Conservation (phyloP, 2,113 vertebrate genomes). For the Chaetops frenatus region DNA sequence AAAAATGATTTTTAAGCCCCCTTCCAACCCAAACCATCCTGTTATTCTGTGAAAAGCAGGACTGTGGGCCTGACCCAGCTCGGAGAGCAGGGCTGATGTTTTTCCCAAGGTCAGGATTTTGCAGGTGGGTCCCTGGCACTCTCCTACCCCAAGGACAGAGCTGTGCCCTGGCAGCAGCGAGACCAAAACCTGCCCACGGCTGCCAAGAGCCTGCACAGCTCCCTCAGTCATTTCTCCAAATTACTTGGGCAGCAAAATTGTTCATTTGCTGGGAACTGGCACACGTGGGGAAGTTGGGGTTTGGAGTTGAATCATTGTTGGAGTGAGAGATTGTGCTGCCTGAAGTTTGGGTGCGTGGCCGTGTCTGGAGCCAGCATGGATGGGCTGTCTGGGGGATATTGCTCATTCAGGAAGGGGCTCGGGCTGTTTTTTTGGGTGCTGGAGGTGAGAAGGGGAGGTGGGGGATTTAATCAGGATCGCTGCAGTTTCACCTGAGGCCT, state of each 20-base stretch:
- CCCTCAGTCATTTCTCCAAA: neutral
- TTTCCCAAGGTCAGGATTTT: neutral
- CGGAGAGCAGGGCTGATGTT: neutral
- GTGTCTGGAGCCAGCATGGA: neutral
- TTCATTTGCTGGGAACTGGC: neutral
- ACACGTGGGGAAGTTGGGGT: neutral
- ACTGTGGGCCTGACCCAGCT: neutral
- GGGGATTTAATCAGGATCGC: neutral
- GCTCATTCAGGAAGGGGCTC: neutral
- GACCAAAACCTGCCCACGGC: neutral
- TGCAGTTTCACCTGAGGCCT: neutral
- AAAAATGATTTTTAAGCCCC: accelerated
- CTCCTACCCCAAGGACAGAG: neutral
- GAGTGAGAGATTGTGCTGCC: neutral
- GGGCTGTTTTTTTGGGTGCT: neutral
- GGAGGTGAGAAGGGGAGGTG: neutral
- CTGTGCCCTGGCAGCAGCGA: neutral
- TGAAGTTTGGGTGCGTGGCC: neutral
- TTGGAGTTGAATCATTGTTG: neutral
- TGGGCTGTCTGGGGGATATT: neutral
- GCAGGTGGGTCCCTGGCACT: neutral
- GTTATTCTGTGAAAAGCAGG: neutral
- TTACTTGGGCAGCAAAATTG: neutral
- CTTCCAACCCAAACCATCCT: too few species aligned
- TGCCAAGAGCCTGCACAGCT: neutral